A percentile compares a stretch with the other conserved stretches of the same genome.
phyloP scores from a whole-genome alignment of 2,888 invertebrate genomes.

The Eilema sororculum region DNA sequence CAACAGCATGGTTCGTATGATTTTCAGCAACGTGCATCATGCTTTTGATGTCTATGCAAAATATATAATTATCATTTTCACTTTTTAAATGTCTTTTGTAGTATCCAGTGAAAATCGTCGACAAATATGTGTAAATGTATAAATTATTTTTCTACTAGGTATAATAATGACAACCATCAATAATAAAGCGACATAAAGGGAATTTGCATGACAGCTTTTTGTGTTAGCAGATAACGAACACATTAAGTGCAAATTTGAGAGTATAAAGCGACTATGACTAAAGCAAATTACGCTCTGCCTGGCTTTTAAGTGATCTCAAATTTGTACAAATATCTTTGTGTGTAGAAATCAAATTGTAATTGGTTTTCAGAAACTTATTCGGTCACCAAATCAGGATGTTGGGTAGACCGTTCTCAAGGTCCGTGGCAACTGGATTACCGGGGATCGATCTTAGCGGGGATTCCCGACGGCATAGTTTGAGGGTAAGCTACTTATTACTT shows the following conservation, averaged over 20 bases:
- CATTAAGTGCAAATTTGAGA: conserved; percentile 71
- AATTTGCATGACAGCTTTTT: conserved; percentile 84
- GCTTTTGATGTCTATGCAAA: conserved; percentile 85
- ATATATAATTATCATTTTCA: conserved; percentile 57
- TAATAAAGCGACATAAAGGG: conserved; percentile 55
- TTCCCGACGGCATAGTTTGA: conserved; percentile 86
- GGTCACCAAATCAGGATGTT: conserved; percentile 89
- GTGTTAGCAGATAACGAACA: conserved; percentile 73
- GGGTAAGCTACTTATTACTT: conserved; percentile 74
- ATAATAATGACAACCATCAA: conserved; percentile 44
- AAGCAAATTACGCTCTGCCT: conserved; percentile 72
- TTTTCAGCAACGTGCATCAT: conserved; percentile 82
- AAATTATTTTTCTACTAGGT: conserved; percentile 48
- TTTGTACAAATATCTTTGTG: conserved; percentile 66
- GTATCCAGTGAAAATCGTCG: conserved; percentile 56
- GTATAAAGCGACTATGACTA: conserved; percentile 50
- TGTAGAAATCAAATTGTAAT: conserved; percentile 62
- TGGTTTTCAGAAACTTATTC: conserved; percentile 88
- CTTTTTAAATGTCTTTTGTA: conserved; percentile 59
- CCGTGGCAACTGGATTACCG: conserved; percentile 87
- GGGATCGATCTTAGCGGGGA: conserved; percentile 84
- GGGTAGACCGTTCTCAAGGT: conserved; percentile 89
- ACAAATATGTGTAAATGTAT: conserved; percentile 45
- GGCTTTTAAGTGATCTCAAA: conserved; percentile 72
- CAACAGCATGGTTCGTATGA: conserved; percentile 81